Conservation (phyloP, 2,888 invertebrate genomes). For the Cephus spinipes region DNA sequence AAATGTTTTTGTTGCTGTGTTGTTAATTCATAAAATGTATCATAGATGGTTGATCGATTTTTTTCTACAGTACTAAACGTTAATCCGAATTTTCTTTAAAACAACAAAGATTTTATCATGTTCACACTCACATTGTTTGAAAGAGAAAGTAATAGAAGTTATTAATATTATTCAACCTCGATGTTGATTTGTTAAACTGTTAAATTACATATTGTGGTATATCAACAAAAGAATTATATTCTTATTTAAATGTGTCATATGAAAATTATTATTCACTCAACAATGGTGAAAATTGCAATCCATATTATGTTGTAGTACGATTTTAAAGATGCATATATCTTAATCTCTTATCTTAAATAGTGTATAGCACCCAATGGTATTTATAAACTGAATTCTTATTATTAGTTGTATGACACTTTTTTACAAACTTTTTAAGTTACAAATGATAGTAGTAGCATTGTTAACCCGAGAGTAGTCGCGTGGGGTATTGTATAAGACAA, state of each 20-base stretch:
- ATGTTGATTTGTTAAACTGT: no score
- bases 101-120: neutral
- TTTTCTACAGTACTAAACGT: neutral
- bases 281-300: neutral
- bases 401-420: neutral
- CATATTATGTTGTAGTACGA: neutral
- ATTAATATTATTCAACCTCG: no score
- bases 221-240: neutral
- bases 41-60: neutral
- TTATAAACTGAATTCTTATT: neutral
- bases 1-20: neutral
- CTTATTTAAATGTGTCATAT: neutral
- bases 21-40: neutral
- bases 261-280: neutral
- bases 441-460: neutral
- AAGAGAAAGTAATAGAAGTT: no score
- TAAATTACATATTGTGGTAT: neutral
- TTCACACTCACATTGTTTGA: neutral
- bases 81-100: neutral
- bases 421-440: neutral
- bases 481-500: no score
- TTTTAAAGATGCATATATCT: neutral
- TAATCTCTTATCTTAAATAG: neutral
- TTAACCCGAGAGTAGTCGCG: neutral
- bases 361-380: neutral